Evolutionary conservation across 2,888 invertebrate genomes (phyloP), one percentile per base, ranked within the genome.

Genomic region (Drosophila austrosaltans): DNA sequence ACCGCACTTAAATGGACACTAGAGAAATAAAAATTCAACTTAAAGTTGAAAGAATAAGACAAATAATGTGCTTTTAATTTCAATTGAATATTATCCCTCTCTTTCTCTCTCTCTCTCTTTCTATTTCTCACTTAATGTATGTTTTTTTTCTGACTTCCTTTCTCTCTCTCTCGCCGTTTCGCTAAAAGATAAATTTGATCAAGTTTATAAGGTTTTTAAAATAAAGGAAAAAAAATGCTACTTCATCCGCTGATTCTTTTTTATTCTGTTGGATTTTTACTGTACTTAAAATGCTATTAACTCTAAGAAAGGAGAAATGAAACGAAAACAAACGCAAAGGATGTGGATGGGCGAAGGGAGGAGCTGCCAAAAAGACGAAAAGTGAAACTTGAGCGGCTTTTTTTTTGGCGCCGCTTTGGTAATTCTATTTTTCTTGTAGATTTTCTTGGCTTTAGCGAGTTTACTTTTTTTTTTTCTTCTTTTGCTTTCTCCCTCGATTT

Each of bases 271-370:
- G 16, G 20, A 30, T 20, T 28, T 32, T 64, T 63, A n/a, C 28
- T 83, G 79, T 88, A 88, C 85, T 85, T 88, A 85, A 88, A 85
- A 88, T 88, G 88, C 85, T 83, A 88, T 88, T 85, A 85, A 83
- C 86, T 86, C 60, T 64, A 54, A 76, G 66, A 66, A 65, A 48
- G 39, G 48, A 10, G 8, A 8, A 12, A 32, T 8, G 32, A n/a
- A 58, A 22, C 7, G 59, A 53, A 40, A 65, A 66, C 25, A 48
- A 48, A 48, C 1, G 40, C 1, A 40, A n/a, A 4, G 40, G 4
- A n/a, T n/a, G n/a, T 2, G 40, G 40, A 25, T 1, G 48, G 10
- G 25, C 22, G 3, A 3, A 28, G 28, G 28, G 22, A 8, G 32
- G 30, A 16, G 30, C 30, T 28, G 28, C 4, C 28, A 60, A 53